These are phyloP conservation scores for Pseudomyrmex flavicornis DNA, from an alignment of 1,140 invertebrate genomes.

Conservation along the genomic window DNA sequence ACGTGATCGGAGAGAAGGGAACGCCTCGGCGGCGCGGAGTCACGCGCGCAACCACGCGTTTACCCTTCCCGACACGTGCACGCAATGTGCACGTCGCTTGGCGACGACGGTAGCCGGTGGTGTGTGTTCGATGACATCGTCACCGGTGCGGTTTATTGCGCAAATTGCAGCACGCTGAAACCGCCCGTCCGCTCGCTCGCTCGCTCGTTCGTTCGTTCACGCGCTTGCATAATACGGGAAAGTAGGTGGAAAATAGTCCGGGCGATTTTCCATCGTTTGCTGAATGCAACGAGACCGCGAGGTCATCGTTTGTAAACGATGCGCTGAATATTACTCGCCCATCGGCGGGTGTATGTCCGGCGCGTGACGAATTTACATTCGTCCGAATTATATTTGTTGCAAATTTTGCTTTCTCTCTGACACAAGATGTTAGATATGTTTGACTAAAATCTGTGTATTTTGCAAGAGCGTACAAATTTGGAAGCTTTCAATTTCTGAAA, in stretches of 20 bases:
- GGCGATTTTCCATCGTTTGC: conserved; percentile 3
- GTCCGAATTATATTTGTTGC: too few relatives aligned
- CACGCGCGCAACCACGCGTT: conserved; percentile 82
- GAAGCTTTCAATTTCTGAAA: too few relatives aligned
- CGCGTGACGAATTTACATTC: too few relatives aligned
- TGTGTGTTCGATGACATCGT: conserved; percentile 64
- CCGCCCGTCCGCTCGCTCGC: background rate
- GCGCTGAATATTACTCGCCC: background rate
- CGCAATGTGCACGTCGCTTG: conserved; percentile 58
- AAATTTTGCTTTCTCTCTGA: too few relatives aligned
- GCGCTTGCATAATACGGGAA: conserved; percentile 55
- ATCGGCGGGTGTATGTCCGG: too few relatives aligned
- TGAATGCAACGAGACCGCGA: background rate
- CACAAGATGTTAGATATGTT: too few relatives aligned
- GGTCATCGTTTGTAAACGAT: too few relatives aligned
- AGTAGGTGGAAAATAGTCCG: conserved; percentile 54
- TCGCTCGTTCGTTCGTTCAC: too few relatives aligned
- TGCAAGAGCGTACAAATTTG: too few relatives aligned
- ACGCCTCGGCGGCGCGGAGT: conserved; percentile 76
- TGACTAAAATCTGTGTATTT: too few relatives aligned
- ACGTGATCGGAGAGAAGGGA: conserved; percentile 82
- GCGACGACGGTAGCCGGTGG: conserved; percentile 30
- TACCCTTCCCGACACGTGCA: conserved; percentile 74
- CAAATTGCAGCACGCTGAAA: conserved; percentile 23
- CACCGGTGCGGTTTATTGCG: conserved; percentile 51